phyloP scores from a whole-genome alignment of 2,113 vertebrate genomes.

The Myrmecophaga tridactyla region DNA sequence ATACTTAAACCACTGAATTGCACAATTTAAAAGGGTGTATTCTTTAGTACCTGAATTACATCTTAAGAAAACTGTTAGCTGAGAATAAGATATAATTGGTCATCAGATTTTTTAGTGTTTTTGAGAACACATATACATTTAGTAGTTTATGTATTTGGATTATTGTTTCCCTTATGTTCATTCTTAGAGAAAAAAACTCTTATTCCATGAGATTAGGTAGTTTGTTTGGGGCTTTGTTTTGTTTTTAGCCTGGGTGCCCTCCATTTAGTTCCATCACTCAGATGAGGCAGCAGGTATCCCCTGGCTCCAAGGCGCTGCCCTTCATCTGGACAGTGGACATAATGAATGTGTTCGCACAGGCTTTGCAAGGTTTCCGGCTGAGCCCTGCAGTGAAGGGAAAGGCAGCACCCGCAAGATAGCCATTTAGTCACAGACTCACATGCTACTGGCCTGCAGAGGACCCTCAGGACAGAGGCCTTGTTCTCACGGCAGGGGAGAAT shows the following conservation, averaged over 20 bases:
- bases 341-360: fast-evolving
- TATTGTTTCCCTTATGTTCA: not conserved
- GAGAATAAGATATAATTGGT: not conserved
- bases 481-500: not conserved
- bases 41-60: slow-evolving; percentile 13
- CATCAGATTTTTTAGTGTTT: slow-evolving; percentile 15
- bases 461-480: not conserved
- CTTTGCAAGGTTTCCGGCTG: not conserved
- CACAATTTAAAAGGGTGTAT: not conserved
- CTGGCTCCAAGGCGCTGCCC: not conserved
- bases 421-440: not conserved
- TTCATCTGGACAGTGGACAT: not conserved
- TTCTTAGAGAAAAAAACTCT: not conserved
- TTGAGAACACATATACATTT: slow-evolving; percentile 15
- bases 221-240: not conserved
- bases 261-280: not conserved
- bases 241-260: not conserved
- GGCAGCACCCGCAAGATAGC: not conserved
- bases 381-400: not conserved
- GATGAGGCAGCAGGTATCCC: not conserved
- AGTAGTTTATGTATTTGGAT: not conserved
- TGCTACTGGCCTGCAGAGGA: not conserved
- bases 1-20: not conserved
- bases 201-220: not conserved
- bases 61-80: not conserved